A percentile compares a stretch with the other conserved stretches of the same genome.
Conservation (phyloP, 1,140 invertebrate species). For the Eumaeus atala region DNA sequence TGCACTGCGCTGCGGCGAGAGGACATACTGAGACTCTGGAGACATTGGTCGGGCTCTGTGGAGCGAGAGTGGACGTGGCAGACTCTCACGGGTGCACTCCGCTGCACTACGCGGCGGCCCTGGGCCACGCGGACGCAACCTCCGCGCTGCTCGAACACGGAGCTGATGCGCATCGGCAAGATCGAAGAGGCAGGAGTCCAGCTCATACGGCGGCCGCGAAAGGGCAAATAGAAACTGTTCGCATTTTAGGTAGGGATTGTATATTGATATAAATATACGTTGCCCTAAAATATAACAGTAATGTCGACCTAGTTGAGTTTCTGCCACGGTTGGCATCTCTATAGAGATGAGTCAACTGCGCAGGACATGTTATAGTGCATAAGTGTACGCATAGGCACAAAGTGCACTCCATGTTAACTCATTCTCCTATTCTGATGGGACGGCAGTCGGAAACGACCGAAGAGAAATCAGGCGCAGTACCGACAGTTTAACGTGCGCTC, state of each 20-base stretch:
- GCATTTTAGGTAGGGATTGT: conserved; percentile 63
- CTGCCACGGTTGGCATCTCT: no score
- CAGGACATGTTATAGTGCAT: no score
- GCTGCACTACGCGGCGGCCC: conserved; percentile 95
- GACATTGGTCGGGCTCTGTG: conserved; percentile 90
- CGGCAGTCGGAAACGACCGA: no score
- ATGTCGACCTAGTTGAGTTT: background rate
- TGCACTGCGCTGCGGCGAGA: conserved; percentile 96
- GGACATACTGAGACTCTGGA: conserved; percentile 96
- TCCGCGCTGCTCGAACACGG: conserved; percentile 90
- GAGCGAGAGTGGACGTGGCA: conserved; percentile 87
- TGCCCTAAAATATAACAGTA: conserved; percentile 1
- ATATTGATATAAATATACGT: background rate
- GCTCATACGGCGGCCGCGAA: conserved; percentile 94
- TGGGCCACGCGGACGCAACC: conserved; percentile 96
- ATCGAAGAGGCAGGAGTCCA: conserved; percentile 90
- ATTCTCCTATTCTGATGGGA: no score
- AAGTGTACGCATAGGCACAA: no score
- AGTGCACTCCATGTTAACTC: no score
- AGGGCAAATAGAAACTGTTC: conserved; percentile 84
- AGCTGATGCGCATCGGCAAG: conserved; percentile 93
- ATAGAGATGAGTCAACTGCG: no score
- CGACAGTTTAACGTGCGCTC: no score
- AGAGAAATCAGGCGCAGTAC: no score
- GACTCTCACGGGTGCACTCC: conserved; percentile 96